Evolutionary conservation across 2,797 vertebrate species (phyloP).

Genomic region (Labroides dimidiatus): DNA sequence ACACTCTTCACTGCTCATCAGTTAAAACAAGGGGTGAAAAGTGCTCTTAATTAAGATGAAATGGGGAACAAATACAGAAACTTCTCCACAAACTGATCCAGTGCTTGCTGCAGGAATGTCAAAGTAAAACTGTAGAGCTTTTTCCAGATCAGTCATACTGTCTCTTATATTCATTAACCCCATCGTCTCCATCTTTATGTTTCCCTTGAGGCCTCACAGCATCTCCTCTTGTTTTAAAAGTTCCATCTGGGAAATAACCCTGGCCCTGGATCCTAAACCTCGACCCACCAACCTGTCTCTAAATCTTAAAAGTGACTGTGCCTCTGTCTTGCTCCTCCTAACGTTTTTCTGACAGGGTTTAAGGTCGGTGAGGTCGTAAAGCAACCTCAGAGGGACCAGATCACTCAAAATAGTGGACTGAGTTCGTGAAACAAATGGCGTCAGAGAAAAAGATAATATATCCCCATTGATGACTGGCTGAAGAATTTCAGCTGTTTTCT

Average conservation of each 20-base stretch:
- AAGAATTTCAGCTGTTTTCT: too few relatives aligned
- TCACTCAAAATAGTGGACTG: too few relatives aligned
- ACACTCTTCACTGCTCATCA: background rate
- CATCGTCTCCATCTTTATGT: conserved; percentile 19
- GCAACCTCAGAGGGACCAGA: too few relatives aligned
- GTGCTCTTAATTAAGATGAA: conserved; percentile 1
- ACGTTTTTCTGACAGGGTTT: too few relatives aligned
- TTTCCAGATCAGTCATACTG: conserved; percentile 17
- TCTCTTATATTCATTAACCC: conserved; percentile 22
- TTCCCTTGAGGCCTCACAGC: conserved; percentile 27
- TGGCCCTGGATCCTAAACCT: conserved; percentile 34
- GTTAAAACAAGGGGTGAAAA: background rate
- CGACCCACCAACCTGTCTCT: conserved; percentile 54
- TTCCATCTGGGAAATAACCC: conserved; percentile 61
- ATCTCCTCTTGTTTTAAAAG: conserved; percentile 48
- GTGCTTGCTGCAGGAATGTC: conserved; percentile 21
- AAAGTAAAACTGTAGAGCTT: conserved; percentile 14
- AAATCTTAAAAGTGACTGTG: conserved; percentile 39
- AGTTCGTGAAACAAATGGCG: too few relatives aligned
- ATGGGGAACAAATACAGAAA: conserved; percentile 50
- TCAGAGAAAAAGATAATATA: too few relatives aligned
- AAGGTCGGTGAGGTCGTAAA: background rate
- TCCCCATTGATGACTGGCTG: too few relatives aligned
- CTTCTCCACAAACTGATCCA: conserved; percentile 33
- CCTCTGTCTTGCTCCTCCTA: conserved; percentile 38